Percentiles rank a stretch among this genome's conserved stretches.
phyloP scores from a whole-genome alignment of 2,888 invertebrate species.

The Spodoptera littoralis region DNA sequence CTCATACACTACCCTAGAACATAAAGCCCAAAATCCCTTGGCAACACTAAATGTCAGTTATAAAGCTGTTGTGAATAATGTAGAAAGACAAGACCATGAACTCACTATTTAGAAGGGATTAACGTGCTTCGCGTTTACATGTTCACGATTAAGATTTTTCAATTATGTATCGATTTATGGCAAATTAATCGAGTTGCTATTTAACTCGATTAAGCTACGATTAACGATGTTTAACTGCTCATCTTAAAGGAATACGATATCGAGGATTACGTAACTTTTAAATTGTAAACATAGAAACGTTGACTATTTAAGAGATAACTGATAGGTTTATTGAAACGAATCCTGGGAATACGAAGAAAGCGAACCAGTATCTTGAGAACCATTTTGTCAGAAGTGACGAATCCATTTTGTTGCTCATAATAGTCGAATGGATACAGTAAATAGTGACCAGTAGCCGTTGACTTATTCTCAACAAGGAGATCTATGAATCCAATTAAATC shows the following conservation, averaged over 20 bases:
- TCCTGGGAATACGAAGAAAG: conserved; percentile 16
- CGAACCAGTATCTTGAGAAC: conserved; percentile 22
- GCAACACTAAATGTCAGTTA: conserved; percentile 59
- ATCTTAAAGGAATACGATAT: conserved; percentile 7
- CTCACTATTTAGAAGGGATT: conserved; percentile 70
- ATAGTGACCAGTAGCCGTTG: conserved; percentile 46
- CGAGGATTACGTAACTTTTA: conserved; percentile 6
- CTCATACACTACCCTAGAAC: conserved; percentile 22
- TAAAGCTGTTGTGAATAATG: conserved; percentile 51
- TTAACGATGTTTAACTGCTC: conserved; percentile 10
- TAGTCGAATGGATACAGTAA: conserved; percentile 28
- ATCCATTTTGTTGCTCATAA: conserved; percentile 38
- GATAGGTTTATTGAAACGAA: conserved; percentile 3
- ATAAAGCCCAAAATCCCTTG: conserved; percentile 41
- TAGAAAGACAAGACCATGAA: conserved; percentile 69
- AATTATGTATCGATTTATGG: conserved; percentile 38
- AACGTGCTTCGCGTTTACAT: conserved; percentile 42
- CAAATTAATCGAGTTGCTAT: conserved; percentile 27
- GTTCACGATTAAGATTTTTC: conserved; percentile 43
- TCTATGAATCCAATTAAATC: conserved; percentile 52
- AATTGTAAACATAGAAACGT: conserved; percentile 12
- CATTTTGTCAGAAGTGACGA: conserved; percentile 37
- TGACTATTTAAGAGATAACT: background rate
- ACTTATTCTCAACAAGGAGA: conserved; percentile 37
- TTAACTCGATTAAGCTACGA: conserved; percentile 30